Percentiles rank a stretch among this genome's conserved stretches.
phyloP scores from a whole-genome alignment of 2,888 invertebrate genomes.

The Crematogaster levior region DNA sequence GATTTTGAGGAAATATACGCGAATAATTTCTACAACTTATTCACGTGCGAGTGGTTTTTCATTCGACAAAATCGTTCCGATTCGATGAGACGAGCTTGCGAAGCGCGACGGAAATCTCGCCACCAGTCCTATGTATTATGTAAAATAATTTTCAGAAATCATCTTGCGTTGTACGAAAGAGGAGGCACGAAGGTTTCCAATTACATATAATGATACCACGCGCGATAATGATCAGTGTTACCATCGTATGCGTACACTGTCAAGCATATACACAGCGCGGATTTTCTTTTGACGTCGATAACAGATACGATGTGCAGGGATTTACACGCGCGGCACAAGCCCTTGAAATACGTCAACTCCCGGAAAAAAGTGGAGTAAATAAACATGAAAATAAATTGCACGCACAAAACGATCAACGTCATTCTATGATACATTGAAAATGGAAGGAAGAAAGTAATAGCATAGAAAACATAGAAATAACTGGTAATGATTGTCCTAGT shows the following conservation, averaged over 20 bases:
- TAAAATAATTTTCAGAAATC: not conserved
- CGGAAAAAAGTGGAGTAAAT: not conserved
- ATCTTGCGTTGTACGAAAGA: not conserved
- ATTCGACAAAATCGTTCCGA: not conserved
- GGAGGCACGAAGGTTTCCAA: not conserved
- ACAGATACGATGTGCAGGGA: conserved; percentile 7
- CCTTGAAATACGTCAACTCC: not conserved
- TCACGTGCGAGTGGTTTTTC: not conserved
- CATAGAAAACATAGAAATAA: not conserved
- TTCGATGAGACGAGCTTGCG: not conserved
- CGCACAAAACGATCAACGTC: not conserved
- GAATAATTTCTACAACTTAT: not conserved
- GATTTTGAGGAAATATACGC: not conserved
- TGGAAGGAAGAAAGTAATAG: not conserved
- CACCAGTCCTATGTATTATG: not conserved
- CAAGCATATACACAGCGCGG: not conserved
- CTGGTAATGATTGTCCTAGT: not conserved
- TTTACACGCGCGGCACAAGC: conserved; percentile 12
- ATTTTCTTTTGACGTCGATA: conserved; percentile 37
- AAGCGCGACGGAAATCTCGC: not conserved
- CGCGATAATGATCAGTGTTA: conserved; percentile 18
- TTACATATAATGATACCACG: not conserved
- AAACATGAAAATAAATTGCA: conserved; percentile 21
- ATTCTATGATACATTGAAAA: not conserved
- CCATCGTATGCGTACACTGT: not conserved